Evolutionary conservation across 2,113 vertebrate genomes (phyloP).

Genomic region (Ceyx cyanopectus): DNA sequence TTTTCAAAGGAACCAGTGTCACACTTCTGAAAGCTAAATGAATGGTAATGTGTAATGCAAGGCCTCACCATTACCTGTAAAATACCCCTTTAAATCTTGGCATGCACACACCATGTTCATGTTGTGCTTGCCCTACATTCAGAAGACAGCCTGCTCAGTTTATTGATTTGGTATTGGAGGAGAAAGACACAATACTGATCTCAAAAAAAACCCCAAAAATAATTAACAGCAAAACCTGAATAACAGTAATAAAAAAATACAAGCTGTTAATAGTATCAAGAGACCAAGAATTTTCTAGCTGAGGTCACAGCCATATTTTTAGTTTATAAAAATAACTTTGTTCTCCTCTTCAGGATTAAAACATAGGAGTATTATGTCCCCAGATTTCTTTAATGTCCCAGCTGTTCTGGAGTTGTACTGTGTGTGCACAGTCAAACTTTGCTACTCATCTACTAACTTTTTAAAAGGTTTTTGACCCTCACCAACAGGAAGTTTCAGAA

Average conservation of each 20-base stretch:
- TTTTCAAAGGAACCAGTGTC: not conserved
- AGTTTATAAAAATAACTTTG: not conserved
- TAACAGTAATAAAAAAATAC: not conserved
- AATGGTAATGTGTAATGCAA: not conserved
- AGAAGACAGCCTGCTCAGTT: not conserved
- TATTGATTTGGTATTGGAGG: not conserved
- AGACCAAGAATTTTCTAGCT: not conserved
- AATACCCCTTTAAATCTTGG: not conserved
- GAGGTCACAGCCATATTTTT: not conserved
- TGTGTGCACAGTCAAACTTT: not conserved
- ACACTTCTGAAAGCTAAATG: not conserved
- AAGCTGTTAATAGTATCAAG: not conserved
- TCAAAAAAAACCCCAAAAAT: not conserved
- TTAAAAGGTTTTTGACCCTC: slow-evolving; percentile 7
- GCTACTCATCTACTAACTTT: not conserved
- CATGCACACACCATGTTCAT: not conserved
- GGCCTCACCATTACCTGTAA: not conserved
- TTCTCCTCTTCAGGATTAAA: not conserved
- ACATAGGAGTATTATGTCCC: not conserved
- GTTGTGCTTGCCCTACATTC: not conserved
- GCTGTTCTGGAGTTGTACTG: not conserved
- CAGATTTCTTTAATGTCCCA: not conserved
- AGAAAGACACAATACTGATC: not conserved
- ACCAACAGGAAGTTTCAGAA: not conserved
- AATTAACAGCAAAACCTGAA: not conserved